These are phyloP conservation scores for Sycon ciliatum DNA, from an alignment of 37 sponge, comb jelly and placozoan genomes.

Conservation along the genomic window DNA sequence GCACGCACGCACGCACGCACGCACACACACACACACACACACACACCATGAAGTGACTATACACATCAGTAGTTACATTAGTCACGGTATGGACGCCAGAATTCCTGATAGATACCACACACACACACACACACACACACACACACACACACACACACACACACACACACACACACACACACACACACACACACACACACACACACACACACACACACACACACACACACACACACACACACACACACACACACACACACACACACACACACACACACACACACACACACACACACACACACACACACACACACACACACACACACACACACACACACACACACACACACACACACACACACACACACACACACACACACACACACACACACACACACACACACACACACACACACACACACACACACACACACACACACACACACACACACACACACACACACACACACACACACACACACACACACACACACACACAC, in stretches of 20 bases:
- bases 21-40: neutral
- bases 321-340: neutral
- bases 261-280: neutral
- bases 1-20: neutral
- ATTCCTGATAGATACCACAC: neutral
- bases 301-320: neutral
- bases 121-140: slow-evolving; percentile 1
- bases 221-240: neutral
- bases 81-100: no score
- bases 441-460: neutral
- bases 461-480: neutral
- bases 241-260: neutral
- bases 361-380: neutral
- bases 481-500: neutral
- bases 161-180: slow-evolving; percentile 5
- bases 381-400: neutral
- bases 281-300: neutral
- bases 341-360: slow-evolving; percentile 5
- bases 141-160: neutral
- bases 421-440: slow-evolving; percentile 1
- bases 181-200: neutral
- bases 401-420: slow-evolving; percentile 1
- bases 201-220: slow-evolving; percentile 1
- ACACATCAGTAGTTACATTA: no score
- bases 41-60: neutral